Percentiles rank a stretch among this genome's conserved stretches.
phyloP scores from a whole-genome alignment of 2,797 vertebrate species.

The Catharus ustulatus region DNA sequence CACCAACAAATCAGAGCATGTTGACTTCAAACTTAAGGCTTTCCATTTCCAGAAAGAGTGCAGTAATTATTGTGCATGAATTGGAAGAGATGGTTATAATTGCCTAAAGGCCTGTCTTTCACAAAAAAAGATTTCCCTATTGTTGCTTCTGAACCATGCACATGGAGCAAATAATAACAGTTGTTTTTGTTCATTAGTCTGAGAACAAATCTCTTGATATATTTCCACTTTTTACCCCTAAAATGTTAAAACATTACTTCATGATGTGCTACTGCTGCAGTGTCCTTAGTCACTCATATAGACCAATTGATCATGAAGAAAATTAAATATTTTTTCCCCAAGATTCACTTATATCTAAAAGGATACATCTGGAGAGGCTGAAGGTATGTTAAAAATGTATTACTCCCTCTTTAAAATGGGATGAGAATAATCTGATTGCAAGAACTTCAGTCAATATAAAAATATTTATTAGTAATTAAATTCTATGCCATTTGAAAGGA shows the following conservation, averaged over 20 bases:
- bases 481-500: not conserved
- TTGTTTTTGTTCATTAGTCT: not conserved
- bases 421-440: not conserved
- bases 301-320: not conserved
- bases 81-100: not conserved
- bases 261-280: not conserved
- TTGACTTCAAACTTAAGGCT: not conserved
- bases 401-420: not conserved
- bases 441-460: not conserved
- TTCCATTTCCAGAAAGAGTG: not conserved
- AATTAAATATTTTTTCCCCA: not conserved
- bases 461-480: not conserved
- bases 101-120: not conserved
- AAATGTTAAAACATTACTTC: not conserved
- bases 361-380: not conserved
- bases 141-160: not conserved
- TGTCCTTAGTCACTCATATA: not conserved
- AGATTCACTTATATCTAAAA: not conserved
- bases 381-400: not conserved
- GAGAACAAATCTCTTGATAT: not conserved
- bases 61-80: not conserved
- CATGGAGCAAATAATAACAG: not conserved
- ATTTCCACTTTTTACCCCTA: not conserved
- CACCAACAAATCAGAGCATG: not conserved
- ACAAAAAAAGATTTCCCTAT: not conserved